Base-by-base conservation (phyloP, 2,888 invertebrate species). In the Chrysomela aeneicollis region DNA sequence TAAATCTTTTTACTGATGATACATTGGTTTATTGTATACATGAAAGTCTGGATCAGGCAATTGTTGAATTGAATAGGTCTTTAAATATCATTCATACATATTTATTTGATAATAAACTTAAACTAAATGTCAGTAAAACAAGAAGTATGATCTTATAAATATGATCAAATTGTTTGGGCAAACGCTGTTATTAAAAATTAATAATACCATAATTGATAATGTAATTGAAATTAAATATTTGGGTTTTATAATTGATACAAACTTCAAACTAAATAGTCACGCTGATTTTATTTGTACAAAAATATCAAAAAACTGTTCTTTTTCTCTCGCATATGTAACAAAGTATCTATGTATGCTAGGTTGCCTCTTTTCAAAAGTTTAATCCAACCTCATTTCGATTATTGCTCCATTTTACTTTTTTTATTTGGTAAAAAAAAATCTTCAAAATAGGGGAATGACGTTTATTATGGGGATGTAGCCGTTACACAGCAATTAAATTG, bases 281-380 rank as follows among this genome's bases (percentile, higher is more conserved):
- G 22, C 26, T 10, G 26, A 50, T 50, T 53, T 12, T 30, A 30
- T 53, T 30, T n/a, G 30, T 57, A 46, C 12, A 59, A 49, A 49
- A 32, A 30, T 59, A 26, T 46, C 49, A 17, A 46, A 59, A 30
- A 59, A 57, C n/a, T n/a, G 37, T 37, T 57, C 35, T 35, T 57
- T 42, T 57, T 57, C 46, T 42, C 57, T 42, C 21, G 46, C 46
- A 57, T 59, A 26, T 35, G 47, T 35, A 49, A 26, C 10, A 35
- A 46, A 49, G 19, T 59, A 49, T 59, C 49, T 10, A 59, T 59
- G 46, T 59, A 49, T 59, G 18, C 53, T 53, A 53, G 53, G 15
- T 32, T 53, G 18, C 26, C 53, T 18, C 26, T 53, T 12, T 53
- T 32, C 19, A 18, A 59, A 30, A 49, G 30, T 30, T 32, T 59